Conservation (phyloP, 2,888 invertebrate species). For the Perithous albicinctus region DNA sequence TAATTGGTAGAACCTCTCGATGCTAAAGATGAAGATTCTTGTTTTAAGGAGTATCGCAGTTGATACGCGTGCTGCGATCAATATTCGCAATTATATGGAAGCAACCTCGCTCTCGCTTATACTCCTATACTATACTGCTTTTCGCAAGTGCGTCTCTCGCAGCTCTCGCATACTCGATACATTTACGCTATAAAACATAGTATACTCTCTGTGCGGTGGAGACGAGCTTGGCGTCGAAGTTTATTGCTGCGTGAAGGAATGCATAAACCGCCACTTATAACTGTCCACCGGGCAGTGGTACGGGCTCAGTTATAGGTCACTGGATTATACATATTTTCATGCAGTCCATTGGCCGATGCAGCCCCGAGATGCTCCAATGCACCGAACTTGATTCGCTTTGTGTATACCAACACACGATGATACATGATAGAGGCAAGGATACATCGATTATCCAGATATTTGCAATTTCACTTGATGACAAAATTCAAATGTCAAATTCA, state of each 20-base stretch:
- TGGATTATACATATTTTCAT: constrained; percentile 61
- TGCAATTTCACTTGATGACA: background rate
- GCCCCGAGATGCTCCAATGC: constrained; percentile 40
- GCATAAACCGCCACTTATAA: constrained; percentile 67
- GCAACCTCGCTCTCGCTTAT: background rate
- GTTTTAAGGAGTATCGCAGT: no score
- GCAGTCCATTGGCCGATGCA: constrained; percentile 33
- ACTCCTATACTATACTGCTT: background rate
- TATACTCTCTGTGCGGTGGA: constrained; percentile 2
- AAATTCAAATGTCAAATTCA: no score
- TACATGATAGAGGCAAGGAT: background rate
- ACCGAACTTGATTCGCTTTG: constrained; percentile 25
- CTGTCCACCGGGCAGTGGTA: constrained; percentile 65
- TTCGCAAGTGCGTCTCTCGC: background rate
- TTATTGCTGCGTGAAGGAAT: constrained; percentile 66
- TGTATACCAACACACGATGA: background rate
- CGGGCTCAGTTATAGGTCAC: constrained; percentile 65
- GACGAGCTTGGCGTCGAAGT: constrained; percentile 27
- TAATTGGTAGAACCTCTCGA: no score
- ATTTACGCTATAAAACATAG: constrained; percentile 9
- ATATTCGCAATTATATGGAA: constrained; percentile 24
- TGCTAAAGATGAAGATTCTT: no score
- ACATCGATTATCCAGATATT: background rate
- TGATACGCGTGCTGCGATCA: background rate
- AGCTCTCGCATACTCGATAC: background rate